phyloP scores from a whole-genome alignment of 2,113 vertebrate species.

The Neoarius graeffei region DNA sequence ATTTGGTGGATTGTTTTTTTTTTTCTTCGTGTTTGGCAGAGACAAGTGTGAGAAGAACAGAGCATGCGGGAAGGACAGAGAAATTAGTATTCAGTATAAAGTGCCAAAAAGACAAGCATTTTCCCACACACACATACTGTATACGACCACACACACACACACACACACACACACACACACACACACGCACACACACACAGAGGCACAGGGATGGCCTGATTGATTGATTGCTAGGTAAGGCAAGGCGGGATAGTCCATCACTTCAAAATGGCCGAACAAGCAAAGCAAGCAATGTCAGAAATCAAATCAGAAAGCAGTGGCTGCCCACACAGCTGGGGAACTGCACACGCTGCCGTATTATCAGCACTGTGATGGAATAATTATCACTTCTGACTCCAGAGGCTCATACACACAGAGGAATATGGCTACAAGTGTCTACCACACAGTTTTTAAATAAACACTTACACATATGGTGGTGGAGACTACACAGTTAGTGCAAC shows the following conservation, averaged over 20 bases:
- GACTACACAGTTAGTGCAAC: slow-evolving; percentile 60
- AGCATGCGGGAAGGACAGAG: slow-evolving; percentile 10
- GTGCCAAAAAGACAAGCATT: slow-evolving; percentile 20
- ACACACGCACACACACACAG: slow-evolving; percentile 25
- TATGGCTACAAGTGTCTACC: slow-evolving; percentile 39
- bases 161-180: slow-evolving; percentile 7
- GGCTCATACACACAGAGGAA: slow-evolving; percentile 9
- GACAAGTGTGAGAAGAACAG: background rate
- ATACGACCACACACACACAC: slow-evolving; percentile 5
- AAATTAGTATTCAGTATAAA: background rate
- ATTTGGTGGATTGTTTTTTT: background rate
- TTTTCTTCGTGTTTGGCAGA: background rate
- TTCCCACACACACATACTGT: background rate
- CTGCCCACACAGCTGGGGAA: background rate
- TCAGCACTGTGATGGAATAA: slow-evolving; percentile 17
- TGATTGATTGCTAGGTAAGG: slow-evolving; percentile 31
- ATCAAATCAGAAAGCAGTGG: background rate
- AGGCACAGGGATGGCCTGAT: slow-evolving; percentile 32
- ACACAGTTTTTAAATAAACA: slow-evolving; percentile 35
- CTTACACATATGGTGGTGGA: slow-evolving; percentile 28
- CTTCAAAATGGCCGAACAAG: background rate
- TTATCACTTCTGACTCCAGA: slow-evolving; percentile 15
- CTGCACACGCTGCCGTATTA: background rate
- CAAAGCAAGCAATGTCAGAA: slow-evolving; percentile 1
- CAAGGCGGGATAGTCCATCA: background rate